Evolutionary conservation across 2,888 invertebrate genomes (phyloP).

Genomic region (Lacanobia wlatinum): DNA sequence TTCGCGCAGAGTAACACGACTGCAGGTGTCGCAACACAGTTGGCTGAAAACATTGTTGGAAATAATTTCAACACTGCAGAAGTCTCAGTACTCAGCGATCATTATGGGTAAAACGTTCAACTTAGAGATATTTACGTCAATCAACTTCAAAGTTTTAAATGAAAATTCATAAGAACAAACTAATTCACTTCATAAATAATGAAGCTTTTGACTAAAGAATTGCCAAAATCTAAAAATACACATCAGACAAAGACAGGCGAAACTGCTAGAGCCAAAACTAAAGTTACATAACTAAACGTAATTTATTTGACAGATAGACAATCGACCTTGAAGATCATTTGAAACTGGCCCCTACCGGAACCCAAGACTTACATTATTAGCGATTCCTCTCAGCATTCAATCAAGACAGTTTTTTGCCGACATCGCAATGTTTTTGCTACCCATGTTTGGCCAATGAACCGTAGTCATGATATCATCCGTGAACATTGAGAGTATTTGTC

Average conservation of each 20-base stretch:
- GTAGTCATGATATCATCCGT: conserved; percentile 62
- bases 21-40: conserved; percentile 42
- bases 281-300: conserved; percentile 35
- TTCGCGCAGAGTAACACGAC: conserved; percentile 12
- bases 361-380: conserved; percentile 29
- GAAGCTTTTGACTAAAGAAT: conserved; percentile 12
- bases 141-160: not conserved
- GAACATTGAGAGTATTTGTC: conserved; percentile 47
- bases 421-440: conserved; percentile 58
- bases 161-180: not conserved
- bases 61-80: conserved; percentile 24
- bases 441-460: conserved; percentile 69
- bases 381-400: conserved; percentile 46
- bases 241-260: conserved; percentile 14
- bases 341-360: conserved; percentile 51
- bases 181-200: not conserved
- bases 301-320: conserved; percentile 29
- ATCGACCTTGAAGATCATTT: conserved; percentile 59
- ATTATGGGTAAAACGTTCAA: not conserved
- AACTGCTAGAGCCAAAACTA: conserved; percentile 37
- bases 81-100: not conserved
- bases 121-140: not conserved
- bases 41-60: conserved; percentile 37
- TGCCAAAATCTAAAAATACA: conserved; percentile 42
- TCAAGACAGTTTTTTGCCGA: conserved; percentile 59